phyloP scores from a whole-genome alignment of 2,797 vertebrate genomes.

The Oreochromis mossambicus region DNA sequence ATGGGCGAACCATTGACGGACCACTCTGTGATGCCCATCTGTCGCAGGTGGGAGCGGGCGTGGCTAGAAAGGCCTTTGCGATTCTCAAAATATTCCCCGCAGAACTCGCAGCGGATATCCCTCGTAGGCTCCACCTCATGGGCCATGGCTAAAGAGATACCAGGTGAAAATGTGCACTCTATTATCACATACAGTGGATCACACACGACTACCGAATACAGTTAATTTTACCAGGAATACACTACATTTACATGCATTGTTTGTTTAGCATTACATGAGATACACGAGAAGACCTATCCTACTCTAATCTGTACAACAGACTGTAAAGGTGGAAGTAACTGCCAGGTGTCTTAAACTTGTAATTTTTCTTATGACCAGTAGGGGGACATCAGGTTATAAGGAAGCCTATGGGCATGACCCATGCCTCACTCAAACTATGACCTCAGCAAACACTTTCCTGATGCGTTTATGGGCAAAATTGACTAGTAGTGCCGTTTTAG shows the following conservation, averaged over 20 bases:
- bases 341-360: background rate
- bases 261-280: background rate
- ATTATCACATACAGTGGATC: background rate
- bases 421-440: background rate
- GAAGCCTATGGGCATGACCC: background rate
- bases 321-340: background rate
- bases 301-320: background rate
- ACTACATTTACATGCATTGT: background rate
- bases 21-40: slow-evolving; percentile 84
- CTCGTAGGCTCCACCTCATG: slow-evolving; percentile 83
- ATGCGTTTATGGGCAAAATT: background rate
- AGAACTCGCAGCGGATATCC: slow-evolving; percentile 87
- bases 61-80: slow-evolving; percentile 84
- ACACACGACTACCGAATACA: background rate
- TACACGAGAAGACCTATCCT: background rate
- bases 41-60: slow-evolving; percentile 81
- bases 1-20: slow-evolving; percentile 86
- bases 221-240: background rate
- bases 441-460: background rate
- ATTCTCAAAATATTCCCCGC: slow-evolving; percentile 83
- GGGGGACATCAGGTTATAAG: background rate
- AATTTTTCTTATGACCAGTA: background rate
- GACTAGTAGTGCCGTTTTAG: background rate
- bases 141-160: slow-evolving; percentile 70
- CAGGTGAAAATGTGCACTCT: background rate